Evolutionary conservation across 92 coral and sea anemone species (phyloP), one percentile per base, ranked within the genome.

Genomic region (Paramuricea clavata): DNA sequence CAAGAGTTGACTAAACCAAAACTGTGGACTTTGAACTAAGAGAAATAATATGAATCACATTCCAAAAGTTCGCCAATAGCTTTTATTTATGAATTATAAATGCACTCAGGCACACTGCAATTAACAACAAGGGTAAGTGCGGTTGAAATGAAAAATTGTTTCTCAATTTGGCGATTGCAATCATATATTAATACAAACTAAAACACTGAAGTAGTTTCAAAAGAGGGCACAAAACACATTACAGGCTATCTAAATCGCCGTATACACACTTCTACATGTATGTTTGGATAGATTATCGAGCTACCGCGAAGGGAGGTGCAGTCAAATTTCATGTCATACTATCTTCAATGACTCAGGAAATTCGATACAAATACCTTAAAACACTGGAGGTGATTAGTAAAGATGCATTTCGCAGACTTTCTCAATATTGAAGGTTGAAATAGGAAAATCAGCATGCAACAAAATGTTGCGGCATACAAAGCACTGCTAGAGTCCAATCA

Each of bases 61-160:
- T 74, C 28, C 27, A 49, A 76, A 76, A 27, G 21, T 31, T 50
- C 35, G 39, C 82, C 17, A 13, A 23, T 7, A 49, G 52, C 30
- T 50, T 52, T 33, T 39, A 76, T 76, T 76, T 36, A 49, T 76
- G 47, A 76, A 50, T 76, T 30, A 52, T 54, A 76, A 76, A 76
- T 76, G 78, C 83, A n/a, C 0, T 32, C 19, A 79, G 30, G 25
- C 19, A 21, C 56, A 34, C 49, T 32, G 47, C 65, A 32, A 79
- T 33, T 60, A 17, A 79, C 43, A 6, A 78, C 61, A n/a, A 33
- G 25, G 47, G 69, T 31, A 54, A 39, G 84, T 59, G 72, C 56
- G 84, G 72, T 79, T 79, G 8, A 16, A 59, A 57, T 21, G 84
- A 57, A 34, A 12, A 32, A 79, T 59, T 44, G 11, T 60, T 33